Percentiles rank a stretch among this genome's conserved stretches.
Conservation (phyloP, 2,113 vertebrate genomes). For the Halcyon malimbica region DNA sequence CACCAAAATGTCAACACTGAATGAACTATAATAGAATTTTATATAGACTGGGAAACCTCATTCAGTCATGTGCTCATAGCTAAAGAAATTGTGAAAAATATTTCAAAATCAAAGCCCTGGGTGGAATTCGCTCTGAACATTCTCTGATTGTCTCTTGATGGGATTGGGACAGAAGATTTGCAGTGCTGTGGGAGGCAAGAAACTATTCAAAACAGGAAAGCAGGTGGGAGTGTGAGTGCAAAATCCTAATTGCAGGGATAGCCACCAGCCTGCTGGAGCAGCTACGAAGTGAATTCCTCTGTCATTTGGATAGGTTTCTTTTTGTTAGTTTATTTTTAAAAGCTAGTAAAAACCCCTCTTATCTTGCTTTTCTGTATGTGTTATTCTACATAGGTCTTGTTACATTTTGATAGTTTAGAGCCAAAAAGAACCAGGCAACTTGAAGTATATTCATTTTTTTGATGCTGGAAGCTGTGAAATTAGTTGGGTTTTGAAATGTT, state of each 20-base stretch:
- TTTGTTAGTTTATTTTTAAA: not conserved
- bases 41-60: not conserved
- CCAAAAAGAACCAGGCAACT: not conserved
- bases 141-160: not conserved
- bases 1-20: not conserved
- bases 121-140: not conserved
- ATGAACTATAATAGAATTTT: not conserved
- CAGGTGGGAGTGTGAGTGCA: fast-evolving
- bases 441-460: not conserved
- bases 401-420: not conserved
- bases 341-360: not conserved
- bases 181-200: not conserved
- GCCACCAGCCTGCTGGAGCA: not conserved
- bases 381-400: not conserved
- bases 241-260: not conserved
- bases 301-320: not conserved
- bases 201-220: not conserved
- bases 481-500: conserved; percentile 13
- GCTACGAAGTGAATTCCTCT: not conserved
- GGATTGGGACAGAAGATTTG: not conserved
- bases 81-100: not conserved
- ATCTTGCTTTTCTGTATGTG: not conserved
- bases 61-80: not conserved
- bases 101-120: not conserved
- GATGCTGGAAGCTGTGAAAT: conserved; percentile 10